Evolutionary conservation across 2,797 vertebrate species (phyloP).

Genomic region (Microctenopoma steveboyesi): DNA sequence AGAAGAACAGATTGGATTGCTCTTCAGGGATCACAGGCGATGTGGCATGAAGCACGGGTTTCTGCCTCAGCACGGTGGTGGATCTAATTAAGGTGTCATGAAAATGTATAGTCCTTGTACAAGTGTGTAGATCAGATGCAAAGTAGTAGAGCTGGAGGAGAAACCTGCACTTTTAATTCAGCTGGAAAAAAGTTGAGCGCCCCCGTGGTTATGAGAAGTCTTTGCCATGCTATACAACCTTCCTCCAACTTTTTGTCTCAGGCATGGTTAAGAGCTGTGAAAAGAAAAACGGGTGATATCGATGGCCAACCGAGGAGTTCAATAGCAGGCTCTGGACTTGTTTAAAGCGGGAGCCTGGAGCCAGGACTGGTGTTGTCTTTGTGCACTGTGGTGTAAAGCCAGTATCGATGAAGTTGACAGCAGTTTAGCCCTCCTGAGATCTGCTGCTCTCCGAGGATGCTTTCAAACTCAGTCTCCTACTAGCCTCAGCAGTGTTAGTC

Average conservation of each 20-base stretch:
- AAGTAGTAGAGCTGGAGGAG: constrained; percentile 27
- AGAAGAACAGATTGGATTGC: constrained; percentile 23
- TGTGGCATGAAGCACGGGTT: constrained; percentile 18
- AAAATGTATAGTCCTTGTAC: constrained; percentile 36
- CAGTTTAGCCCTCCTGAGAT: constrained; percentile 74
- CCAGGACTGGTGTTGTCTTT: constrained; percentile 60
- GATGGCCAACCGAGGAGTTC: constrained; percentile 56
- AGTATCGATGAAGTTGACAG: constrained; percentile 78
- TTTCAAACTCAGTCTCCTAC: constrained; percentile 49
- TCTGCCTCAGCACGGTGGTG: constrained; percentile 15
- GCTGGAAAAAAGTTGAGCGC: constrained; percentile 6
- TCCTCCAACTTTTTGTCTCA: constrained; percentile 13
- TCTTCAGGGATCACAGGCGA: constrained; percentile 30
- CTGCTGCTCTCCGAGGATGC: constrained; percentile 63
- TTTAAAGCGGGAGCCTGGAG: constrained; percentile 61
- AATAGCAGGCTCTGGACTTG: constrained; percentile 62
- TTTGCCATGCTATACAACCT: constrained; percentile 15
- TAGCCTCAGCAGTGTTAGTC: constrained; percentile 55
- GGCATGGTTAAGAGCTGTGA: constrained; percentile 53
- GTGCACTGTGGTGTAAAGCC: constrained; percentile 74
- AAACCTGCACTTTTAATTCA: constrained; percentile 16
- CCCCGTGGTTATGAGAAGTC: constrained; percentile 31
- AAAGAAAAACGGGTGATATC: constrained; percentile 58
- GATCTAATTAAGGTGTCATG: constrained; percentile 53
- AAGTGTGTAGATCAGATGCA: constrained; percentile 23